Evolutionary conservation across 2,888 invertebrate species (phyloP).

Genomic region (Priocnemis perturbator): DNA sequence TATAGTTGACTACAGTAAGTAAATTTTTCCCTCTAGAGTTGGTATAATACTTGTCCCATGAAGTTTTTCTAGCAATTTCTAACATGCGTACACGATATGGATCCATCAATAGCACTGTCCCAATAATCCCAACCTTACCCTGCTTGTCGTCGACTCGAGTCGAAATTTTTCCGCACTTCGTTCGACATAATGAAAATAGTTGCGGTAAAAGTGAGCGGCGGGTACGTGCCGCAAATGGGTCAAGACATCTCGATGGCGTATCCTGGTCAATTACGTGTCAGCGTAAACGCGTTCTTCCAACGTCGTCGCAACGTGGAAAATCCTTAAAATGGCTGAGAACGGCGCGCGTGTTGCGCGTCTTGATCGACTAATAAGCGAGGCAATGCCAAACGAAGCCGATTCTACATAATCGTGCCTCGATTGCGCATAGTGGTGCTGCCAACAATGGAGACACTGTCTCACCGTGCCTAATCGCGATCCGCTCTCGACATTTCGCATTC

Average conservation of each 20-base stretch:
- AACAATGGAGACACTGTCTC: slow-evolving; percentile 17
- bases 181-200: slow-evolving; percentile 12
- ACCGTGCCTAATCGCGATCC: slow-evolving; percentile 10
- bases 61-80: too few relatives aligned
- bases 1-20: too few relatives aligned
- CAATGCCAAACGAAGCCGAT: slow-evolving; percentile 20
- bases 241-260: slow-evolving; percentile 15
- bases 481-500: slow-evolving; percentile 11
- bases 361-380: slow-evolving; percentile 9
- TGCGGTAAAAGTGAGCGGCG: slow-evolving; percentile 23
- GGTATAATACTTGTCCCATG: too few relatives aligned
- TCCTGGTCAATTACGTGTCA: slow-evolving; percentile 6
- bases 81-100: too few relatives aligned
- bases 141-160: not conserved
- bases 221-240: slow-evolving; percentile 11
- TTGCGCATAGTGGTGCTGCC: slow-evolving; percentile 12
- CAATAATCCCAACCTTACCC: too few relatives aligned
- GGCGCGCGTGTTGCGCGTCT: slow-evolving; percentile 12
- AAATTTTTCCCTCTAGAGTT: too few relatives aligned
- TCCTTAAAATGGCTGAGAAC: not conserved
- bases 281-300: not conserved
- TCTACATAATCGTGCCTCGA: slow-evolving; percentile 1
- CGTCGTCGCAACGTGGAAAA: not conserved
- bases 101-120: too few relatives aligned
- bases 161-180: not conserved